Evolutionary conservation across 2,113 vertebrate species (phyloP).

Genomic region (Cervus canadensis): DNA sequence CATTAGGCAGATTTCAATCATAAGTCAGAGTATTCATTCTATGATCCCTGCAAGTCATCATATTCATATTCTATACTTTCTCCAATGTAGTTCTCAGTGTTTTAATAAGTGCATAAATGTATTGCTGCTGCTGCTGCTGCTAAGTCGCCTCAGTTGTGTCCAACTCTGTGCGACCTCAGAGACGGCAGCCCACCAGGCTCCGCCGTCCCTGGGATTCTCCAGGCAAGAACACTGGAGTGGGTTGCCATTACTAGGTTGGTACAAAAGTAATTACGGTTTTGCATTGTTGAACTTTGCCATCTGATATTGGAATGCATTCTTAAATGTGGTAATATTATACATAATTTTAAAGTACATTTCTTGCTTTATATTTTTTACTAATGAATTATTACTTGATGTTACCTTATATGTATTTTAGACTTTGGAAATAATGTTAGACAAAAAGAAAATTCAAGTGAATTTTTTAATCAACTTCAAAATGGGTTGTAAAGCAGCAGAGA

Average conservation of each 20-base stretch:
- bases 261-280: neutral
- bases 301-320: neutral
- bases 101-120: neutral
- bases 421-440: neutral
- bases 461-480: neutral
- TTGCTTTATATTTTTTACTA: neutral
- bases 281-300: neutral
- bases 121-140: neutral
- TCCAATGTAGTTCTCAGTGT: neutral
- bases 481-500: neutral
- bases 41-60: conserved; percentile 40
- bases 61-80: conserved; percentile 35
- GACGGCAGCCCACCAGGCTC: too few relatives aligned
- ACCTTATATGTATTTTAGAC: neutral
- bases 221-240: too few relatives aligned
- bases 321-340: neutral
- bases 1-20: conserved; percentile 61
- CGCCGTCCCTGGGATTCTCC: too few relatives aligned
- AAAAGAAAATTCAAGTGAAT: neutral
- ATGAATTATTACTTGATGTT: neutral
- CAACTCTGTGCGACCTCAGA: too few relatives aligned
- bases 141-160: too few relatives aligned
- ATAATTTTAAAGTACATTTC: neutral
- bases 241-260: neutral
- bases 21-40: conserved; percentile 61